phyloP scores from a whole-genome alignment of 2,113 vertebrate species.

The Brachypodius melanocephalos region DNA sequence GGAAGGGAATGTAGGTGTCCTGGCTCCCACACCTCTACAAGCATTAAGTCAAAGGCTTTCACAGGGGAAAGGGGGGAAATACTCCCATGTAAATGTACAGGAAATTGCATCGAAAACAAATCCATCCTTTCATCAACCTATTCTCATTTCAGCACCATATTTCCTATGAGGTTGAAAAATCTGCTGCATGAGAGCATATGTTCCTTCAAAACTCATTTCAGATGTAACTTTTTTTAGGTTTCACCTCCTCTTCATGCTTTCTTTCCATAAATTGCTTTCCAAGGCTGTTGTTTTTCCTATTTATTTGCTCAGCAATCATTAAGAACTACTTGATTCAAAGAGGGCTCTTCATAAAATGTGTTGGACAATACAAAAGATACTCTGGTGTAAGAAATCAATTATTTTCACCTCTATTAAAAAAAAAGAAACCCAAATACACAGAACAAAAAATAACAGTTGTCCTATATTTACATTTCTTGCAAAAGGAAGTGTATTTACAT shows the following conservation, averaged over 20 bases:
- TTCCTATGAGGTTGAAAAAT: slow-evolving; percentile 60
- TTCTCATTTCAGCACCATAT: slow-evolving; percentile 52
- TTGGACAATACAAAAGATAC: neutral
- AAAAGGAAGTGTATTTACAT: neutral
- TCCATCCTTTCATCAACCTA: slow-evolving; percentile 45
- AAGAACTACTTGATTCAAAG: neutral
- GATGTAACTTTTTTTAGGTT: slow-evolving; percentile 55
- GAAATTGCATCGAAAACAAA: slow-evolving; percentile 49
- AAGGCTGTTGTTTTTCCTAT: slow-evolving; percentile 4
- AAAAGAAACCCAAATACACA: neutral
- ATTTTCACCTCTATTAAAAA: neutral
- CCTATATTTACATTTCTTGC: neutral
- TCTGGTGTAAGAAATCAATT: neutral
- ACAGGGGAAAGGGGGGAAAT: neutral
- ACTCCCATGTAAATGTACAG: slow-evolving; percentile 29
- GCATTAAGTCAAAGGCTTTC: neutral
- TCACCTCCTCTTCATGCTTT: slow-evolving; percentile 42
- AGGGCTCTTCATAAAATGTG: neutral
- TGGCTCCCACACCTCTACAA: neutral
- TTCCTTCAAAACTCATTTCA: slow-evolving; percentile 61
- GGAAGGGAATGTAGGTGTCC: neutral
- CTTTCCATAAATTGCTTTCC: slow-evolving; percentile 32
- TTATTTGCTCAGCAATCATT: slow-evolving; percentile 35
- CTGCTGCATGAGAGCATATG: slow-evolving; percentile 60
- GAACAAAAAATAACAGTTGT: neutral